Conservation (phyloP, 2,113 vertebrate genomes). For the Rallus limicola region DNA sequence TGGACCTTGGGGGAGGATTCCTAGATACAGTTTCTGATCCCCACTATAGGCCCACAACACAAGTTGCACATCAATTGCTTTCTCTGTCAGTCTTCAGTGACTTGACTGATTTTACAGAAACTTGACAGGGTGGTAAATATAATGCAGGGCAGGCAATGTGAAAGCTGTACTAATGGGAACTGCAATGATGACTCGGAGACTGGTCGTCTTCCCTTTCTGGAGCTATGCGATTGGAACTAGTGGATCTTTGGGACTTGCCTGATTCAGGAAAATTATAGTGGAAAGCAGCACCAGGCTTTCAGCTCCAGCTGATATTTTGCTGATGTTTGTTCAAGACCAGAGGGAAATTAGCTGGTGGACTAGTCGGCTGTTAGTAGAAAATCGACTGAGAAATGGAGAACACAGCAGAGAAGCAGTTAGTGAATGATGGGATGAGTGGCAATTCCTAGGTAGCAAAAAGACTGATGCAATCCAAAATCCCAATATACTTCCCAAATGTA, state of each 20-base stretch:
- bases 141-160: background rate
- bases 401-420: conserved; percentile 8
- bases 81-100: background rate
- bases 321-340: conserved; percentile 20
- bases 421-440: background rate
- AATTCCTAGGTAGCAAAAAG: conserved; percentile 32
- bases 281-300: background rate
- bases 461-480: background rate
- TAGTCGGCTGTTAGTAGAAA: background rate
- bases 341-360: conserved; percentile 41
- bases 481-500: background rate
- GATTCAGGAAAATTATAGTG: conserved; percentile 28
- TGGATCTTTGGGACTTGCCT: background rate
- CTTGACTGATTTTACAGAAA: background rate
- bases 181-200: background rate
- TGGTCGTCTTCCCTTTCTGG: background rate
- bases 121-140: background rate
- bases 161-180: background rate
- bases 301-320: conserved; percentile 35
- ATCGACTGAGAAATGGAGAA: conserved; percentile 38
- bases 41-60: background rate
- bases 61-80: background rate
- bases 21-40: background rate
- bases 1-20: background rate
- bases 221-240: background rate